Evolutionary conservation across 2,797 vertebrate genomes (phyloP).

Genomic region (Gymnodraco acuticeps): DNA sequence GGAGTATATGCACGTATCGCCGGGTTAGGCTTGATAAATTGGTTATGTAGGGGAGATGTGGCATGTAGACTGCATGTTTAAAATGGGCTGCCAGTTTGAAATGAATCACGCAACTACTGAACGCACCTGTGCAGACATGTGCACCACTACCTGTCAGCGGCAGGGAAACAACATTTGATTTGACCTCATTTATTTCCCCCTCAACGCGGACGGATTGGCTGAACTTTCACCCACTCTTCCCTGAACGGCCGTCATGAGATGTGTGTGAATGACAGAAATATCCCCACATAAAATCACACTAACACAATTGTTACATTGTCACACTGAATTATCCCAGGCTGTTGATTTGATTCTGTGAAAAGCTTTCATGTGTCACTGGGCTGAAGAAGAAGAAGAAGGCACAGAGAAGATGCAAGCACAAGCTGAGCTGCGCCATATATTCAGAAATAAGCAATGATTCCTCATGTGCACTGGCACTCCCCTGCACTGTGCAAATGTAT

Average conservation of each 20-base stretch:
- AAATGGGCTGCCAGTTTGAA: constrained; percentile 77
- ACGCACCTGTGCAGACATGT: constrained; percentile 69
- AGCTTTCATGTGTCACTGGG: constrained; percentile 66
- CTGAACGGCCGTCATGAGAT: constrained; percentile 29
- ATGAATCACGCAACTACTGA: constrained; percentile 69
- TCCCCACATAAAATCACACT: constrained; percentile 56
- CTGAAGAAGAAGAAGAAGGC: constrained; percentile 43
- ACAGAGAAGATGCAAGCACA: constrained; percentile 20
- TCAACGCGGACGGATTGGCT: constrained; percentile 19
- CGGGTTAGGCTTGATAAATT: constrained; percentile 84
- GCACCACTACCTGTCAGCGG: constrained; percentile 51
- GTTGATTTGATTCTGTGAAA: constrained; percentile 69
- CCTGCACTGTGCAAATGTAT: constrained; percentile 54
- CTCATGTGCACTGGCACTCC: constrained; percentile 37
- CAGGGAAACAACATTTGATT: constrained; percentile 58
- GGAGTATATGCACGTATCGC: constrained; percentile 75
- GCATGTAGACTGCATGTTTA: constrained; percentile 80
- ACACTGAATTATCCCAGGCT: constrained; percentile 68
- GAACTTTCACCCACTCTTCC: constrained; percentile 61
- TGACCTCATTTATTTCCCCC: constrained; percentile 71
- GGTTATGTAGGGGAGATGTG: constrained; percentile 75
- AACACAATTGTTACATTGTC: constrained; percentile 69
- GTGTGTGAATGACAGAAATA: constrained; percentile 50
- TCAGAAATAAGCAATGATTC: constrained; percentile 43
- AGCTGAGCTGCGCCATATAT: constrained; percentile 36